These are phyloP conservation scores for Corydoras sp. DNA, from an alignment of 2,113 vertebrate genomes.

Conservation along the genomic window DNA sequence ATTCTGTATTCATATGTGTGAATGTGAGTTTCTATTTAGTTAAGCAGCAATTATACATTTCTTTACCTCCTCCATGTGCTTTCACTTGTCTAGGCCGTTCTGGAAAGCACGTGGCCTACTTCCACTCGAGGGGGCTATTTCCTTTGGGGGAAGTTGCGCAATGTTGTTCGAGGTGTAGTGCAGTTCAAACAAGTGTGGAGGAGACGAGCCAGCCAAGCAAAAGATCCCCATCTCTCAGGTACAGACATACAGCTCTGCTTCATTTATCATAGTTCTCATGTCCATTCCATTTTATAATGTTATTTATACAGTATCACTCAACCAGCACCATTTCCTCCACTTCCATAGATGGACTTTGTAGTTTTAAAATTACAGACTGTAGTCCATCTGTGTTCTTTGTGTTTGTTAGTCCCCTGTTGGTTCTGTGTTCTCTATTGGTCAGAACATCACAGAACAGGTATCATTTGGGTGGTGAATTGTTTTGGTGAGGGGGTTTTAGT, in stretches of 20 bases:
- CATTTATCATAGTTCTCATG: too few species aligned
- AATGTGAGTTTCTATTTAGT: background rate
- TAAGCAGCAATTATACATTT: background rate
- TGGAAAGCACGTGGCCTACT: conserved; percentile 97
- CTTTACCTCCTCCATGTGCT: background rate
- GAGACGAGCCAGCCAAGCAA: conserved; percentile 65
- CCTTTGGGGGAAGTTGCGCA: conserved; percentile 93
- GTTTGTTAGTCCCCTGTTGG: too few species aligned
- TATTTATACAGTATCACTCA: too few species aligned
- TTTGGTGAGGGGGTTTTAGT: too few species aligned
- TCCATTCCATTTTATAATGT: too few species aligned
- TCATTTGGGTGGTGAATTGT: too few species aligned
- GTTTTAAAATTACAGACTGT: too few species aligned
- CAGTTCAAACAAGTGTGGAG: conserved; percentile 89
- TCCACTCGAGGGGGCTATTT: conserved; percentile 92
- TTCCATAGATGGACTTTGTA: too few species aligned
- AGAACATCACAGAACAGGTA: too few species aligned
- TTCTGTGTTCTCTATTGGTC: too few species aligned
- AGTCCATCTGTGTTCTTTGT: too few species aligned
- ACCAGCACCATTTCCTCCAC: too few species aligned
- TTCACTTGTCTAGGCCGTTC: conserved; percentile 76
- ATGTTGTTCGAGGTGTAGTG: conserved; percentile 83
- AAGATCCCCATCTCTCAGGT: conserved; percentile 80
- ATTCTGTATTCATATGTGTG: conserved; percentile 18
- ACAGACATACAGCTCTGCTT: conserved; percentile 18